phyloP scores from a whole-genome alignment of 1,140 invertebrate species.

The Nomia melanderi region DNA sequence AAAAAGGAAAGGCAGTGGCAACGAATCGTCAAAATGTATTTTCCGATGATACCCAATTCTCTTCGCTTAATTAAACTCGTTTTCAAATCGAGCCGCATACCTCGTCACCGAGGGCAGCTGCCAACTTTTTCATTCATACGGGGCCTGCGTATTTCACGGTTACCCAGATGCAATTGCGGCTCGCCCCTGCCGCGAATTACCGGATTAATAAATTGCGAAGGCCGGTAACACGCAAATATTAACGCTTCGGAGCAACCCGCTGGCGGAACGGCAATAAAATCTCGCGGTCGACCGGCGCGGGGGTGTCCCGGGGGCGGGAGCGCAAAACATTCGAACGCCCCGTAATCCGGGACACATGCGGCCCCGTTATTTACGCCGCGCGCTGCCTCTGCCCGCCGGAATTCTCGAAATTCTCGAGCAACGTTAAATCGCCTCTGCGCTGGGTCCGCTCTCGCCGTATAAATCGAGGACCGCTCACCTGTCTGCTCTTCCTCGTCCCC shows the following conservation, averaged over 20 bases:
- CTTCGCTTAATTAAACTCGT: no score
- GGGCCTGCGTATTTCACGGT: background rate
- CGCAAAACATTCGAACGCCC: constrained; percentile 7
- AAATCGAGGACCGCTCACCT: constrained; percentile 5
- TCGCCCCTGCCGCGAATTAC: background rate
- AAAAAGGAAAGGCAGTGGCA: no score
- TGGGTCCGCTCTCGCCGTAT: background rate
- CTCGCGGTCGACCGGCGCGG: background rate
- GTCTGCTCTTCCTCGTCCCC: background rate
- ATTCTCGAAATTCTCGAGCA: constrained; percentile 5
- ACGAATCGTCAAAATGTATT: no score
- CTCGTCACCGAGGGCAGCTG: no score
- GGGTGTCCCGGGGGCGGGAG: background rate
- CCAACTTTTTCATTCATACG: background rate
- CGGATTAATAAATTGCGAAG: constrained; percentile 13
- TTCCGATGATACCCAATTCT: no score
- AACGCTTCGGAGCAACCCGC: constrained; percentile 5
- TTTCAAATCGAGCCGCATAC: no score
- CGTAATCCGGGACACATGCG: constrained; percentile 24
- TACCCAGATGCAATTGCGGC: background rate
- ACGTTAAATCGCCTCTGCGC: background rate
- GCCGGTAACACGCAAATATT: background rate
- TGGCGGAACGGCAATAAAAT: constrained; percentile 13
- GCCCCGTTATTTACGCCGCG: constrained; percentile 21
- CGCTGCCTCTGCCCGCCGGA: background rate